Base-by-base conservation (phyloP, 2,888 invertebrate species). In the Hyles lineata region DNA sequence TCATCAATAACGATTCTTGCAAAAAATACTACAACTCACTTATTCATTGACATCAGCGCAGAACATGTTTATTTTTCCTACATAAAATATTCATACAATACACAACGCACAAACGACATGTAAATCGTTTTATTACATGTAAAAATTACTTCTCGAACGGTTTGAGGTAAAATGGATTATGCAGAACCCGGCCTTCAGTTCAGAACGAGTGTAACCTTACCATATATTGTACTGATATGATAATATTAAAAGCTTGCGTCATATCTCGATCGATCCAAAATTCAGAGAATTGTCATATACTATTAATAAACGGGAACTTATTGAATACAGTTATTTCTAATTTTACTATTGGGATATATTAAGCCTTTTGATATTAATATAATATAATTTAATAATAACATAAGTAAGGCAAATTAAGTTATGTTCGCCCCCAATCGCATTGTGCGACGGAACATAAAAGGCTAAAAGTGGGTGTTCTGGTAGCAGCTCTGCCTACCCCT, bases 151-250 rank as follows among this genome's bases (percentile, higher is more conserved):
- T 23, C 23, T 67, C 23, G 43, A 63, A 50, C 67, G 43, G 43
- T 50, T 43, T 67, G 23, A 43, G 67, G 43, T 50, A 43, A 67
- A 67, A 67, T 67, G 67, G 67, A 67, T 67, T 23, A 67, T 67
- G 17, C 17, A 67, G 23, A 67, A 23, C 50, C 43, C 43, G 21
- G 23, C 63, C 67, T 67, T 67, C 43, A 23, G 6, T 67, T 15
- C 67, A 50, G 67, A 43, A 43, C 50, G 43, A 43, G 23, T 43
- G 23, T 67, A 43, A 67, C 67, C 67, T 67, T 50, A 67, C 43
- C 50, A 43, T 50, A 23, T 32, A 43, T 23, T 50, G 23, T 67
- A 67, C 23, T 7, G 23, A 50, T 43, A 63, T 63, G 63, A 67
- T 21, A 63, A 43, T 21, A 63, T 43, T 50, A 50, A 67, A 67